phyloP scores from a whole-genome alignment of 2,888 invertebrate species.

The Mylabris sibirica region DNA sequence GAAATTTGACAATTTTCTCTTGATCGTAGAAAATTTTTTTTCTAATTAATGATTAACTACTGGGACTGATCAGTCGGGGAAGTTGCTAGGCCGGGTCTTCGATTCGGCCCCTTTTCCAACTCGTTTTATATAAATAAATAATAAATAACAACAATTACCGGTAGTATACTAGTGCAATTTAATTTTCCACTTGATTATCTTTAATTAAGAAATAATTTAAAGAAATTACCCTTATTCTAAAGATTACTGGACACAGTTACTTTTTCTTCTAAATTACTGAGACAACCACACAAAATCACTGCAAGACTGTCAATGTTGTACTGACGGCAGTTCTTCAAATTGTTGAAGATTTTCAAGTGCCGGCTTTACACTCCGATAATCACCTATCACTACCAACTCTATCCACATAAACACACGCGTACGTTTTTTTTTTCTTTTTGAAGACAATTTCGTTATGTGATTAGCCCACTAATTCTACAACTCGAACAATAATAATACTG shows the following conservation, averaged over 20 bases:
- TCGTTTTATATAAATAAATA: too few species aligned
- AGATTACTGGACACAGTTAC: too few species aligned
- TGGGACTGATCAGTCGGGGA: too few species aligned
- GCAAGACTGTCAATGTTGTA: background rate
- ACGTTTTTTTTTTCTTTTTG: constrained; percentile 5
- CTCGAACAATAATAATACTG: background rate
- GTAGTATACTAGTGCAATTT: background rate
- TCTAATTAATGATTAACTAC: too few species aligned
- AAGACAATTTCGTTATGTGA: background rate
- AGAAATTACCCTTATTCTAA: background rate
- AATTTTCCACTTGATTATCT: background rate
- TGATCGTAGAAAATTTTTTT: too few species aligned
- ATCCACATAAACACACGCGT: background rate
- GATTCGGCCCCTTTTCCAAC: too few species aligned
- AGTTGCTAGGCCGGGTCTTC: too few species aligned
- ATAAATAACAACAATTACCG: constrained; percentile 10
- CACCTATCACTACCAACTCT: constrained; percentile 38
- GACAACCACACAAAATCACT: background rate
- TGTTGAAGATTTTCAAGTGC: constrained; percentile 38
- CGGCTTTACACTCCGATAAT: constrained; percentile 50
- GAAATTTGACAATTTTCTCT: too few species aligned
- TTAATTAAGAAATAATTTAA: background rate
- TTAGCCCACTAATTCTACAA: background rate
- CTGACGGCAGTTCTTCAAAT: background rate
- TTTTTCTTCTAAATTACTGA: too few species aligned